Percentiles rank a stretch among this genome's conserved stretches.
Conservation (phyloP, 2,113 vertebrate species). For the Sceloporus undulatus region DNA sequence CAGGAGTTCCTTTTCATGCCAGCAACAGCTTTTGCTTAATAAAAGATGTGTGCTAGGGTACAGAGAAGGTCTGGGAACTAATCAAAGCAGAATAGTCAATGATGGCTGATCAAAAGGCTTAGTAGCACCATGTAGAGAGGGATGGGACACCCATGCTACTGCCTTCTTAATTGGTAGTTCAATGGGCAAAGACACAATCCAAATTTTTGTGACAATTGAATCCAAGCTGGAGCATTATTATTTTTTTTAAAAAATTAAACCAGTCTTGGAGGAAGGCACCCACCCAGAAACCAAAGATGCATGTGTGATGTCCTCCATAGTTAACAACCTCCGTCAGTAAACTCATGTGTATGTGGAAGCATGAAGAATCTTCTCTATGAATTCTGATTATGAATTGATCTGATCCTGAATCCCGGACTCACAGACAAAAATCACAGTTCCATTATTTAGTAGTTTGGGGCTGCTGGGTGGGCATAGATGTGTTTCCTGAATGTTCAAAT, state of each 20-base stretch:
- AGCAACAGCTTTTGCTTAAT: conserved; percentile 56
- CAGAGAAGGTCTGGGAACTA: conserved; percentile 39
- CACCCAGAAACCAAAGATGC: neutral
- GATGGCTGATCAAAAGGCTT: conserved; percentile 42
- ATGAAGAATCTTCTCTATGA: neutral
- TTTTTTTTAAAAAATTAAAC: neutral
- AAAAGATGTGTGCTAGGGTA: conserved; percentile 42
- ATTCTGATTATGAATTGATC: neutral
- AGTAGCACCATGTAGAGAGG: neutral
- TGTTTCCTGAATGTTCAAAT: neutral
- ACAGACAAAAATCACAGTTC: neutral
- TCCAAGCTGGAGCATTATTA: neutral
- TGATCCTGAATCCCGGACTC: neutral
- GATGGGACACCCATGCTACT: neutral
- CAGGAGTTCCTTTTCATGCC: conserved; percentile 46
- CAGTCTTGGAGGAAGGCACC: neutral
- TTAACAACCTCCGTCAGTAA: neutral
- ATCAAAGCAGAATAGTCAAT: conserved; percentile 56
- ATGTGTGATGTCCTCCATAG: neutral
- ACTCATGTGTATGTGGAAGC: neutral
- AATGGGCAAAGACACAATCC: conserved; percentile 7
- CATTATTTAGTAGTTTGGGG: neutral
- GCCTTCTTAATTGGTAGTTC: conserved; percentile 34
- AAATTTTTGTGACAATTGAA: conserved; percentile 32
- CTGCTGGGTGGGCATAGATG: neutral